Evolutionary conservation across 2,113 vertebrate species (phyloP), one percentile per base, ranked within the genome.

Genomic region (Myotis davidii): DNA sequence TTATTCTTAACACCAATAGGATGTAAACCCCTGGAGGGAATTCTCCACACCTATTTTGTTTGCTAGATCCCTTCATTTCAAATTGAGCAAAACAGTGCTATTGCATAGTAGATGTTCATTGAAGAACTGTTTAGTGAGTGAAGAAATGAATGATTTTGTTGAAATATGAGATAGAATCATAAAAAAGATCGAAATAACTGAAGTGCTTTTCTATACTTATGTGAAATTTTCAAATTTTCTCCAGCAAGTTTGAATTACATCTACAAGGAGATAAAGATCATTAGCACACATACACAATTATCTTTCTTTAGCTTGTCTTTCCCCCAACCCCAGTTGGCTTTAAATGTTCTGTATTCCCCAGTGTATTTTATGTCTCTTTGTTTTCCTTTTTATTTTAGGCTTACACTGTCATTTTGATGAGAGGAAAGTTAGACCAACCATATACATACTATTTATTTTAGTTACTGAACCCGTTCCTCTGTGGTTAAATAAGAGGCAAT

Each of bases 401-500:
- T 85, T 74, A 92, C 5, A 5, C 10, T 79, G 5, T 92, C 83
- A 88, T 94, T 92, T 91, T 54, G 32, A 74, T 70, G 59, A 79
- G 54, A 82, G 64, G 23, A 94, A 90, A 88, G 39, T 90, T 84
- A 90, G 92, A 45, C 23, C 17, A 92, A 79, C 18, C 12, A 14
- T 84, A 14, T 79, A 25, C 54, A 18, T 37, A 82, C 34, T 69
- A 54, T 90, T 92, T 94, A 54, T 90, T 91, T 95, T 77, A 92
- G 85, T 88, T 93, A 78, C 50, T 61, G 77, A 85, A 50, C 12
- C 16, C 1, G 0, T 73, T 90, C 39, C 2, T 91, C 61, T 39
- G 90, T 88, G 54, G 78, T 90, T 92, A 83, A 92, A 67, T 91
- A 92, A 64, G 78, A 85, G 67, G 13, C 29, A 21, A 23, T 54